Evolutionary conservation across 2,113 vertebrate genomes (phyloP), one percentile per base, ranked within the genome.

Genomic region (Callorhinus ursinus): DNA sequence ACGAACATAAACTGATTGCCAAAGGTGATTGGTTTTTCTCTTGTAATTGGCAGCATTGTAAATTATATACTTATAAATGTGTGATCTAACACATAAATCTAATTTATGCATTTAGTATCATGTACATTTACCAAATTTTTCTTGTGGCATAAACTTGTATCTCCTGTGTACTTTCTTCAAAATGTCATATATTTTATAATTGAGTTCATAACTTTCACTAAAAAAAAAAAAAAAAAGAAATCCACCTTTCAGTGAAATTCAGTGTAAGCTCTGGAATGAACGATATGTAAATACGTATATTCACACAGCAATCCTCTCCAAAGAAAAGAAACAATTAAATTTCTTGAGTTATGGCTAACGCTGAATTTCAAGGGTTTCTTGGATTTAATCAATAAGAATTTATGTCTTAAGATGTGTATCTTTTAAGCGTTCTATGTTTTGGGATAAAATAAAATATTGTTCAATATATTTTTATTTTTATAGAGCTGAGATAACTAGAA

Each of bases 401-500:
- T 94, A 16, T 74, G 4, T 53, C 6, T 92, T 85, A 61, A 36
- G 18, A 89, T 76, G 10, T 59, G 4, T 46, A 63, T 91, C 26
- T 83, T 90, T 88, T 84, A 46, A 89, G 63, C 15, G 1, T 71
- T 39, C 18, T 15, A 81, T 86, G 22, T 82, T 93, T 95, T 90
- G 84, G 11, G 8, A 86, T 85, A 63, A 87, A 95, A 76, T 61
- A 72, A 93, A 88, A 83, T 94, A 80, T 84, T 22, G 0, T 57
- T 85, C 8, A 95, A 87, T 76, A 67, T 77, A 81, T 65, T 77
- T 87, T 96, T 13, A 61, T 39, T 95, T 82, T 83, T 74, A 76
- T 4, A 86, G 19, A 81, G 13, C 8, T 59, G 3, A 93, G 57
- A 59, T 81, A 65, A 55, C 89, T 51, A 51, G 4, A 13, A 65